A percentile compares a stretch with the other conserved stretches of the same genome.
Conservation (phyloP, 1,140 invertebrate genomes). For the Drosophila grimshawi region DNA sequence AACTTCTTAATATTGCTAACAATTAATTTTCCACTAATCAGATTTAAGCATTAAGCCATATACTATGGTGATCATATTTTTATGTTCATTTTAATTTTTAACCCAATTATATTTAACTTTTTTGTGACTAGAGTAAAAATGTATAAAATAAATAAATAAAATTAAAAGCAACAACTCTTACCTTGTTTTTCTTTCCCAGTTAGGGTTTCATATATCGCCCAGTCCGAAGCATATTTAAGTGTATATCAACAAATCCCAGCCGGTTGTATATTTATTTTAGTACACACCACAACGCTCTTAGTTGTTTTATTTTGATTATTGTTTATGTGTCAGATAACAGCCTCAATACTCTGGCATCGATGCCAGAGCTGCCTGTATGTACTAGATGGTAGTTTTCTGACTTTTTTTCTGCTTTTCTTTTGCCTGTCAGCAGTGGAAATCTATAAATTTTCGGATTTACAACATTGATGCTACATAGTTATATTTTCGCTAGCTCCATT, state of each 20-base stretch:
- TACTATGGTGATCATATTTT: too few relatives aligned
- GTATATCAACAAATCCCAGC: conserved; percentile 17
- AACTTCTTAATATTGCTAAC: too few relatives aligned
- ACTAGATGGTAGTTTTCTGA: neutral
- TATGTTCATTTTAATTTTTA: too few relatives aligned
- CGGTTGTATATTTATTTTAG: neutral
- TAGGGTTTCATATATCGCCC: neutral
- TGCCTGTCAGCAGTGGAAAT: conserved; percentile 13
- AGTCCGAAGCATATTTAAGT: conserved; percentile 16
- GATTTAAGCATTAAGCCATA: too few relatives aligned
- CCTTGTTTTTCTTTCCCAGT: neutral
- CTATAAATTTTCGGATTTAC: conserved; percentile 77
- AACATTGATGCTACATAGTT: conserved; percentile 45
- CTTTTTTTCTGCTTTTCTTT: conserved; percentile 1
- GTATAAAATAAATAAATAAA: too few relatives aligned
- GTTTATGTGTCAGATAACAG: conserved; percentile 54
- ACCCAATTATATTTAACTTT: too few relatives aligned
- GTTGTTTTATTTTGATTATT: conserved; percentile 54
- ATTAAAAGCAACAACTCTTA: too few relatives aligned
- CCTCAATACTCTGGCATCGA: conserved; percentile 42
- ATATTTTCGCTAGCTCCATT: conserved; percentile 12
- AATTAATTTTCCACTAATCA: too few relatives aligned
- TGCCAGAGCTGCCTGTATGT: conserved; percentile 3
- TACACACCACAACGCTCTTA: neutral
- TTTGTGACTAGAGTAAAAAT: too few relatives aligned